Evolutionary conservation across 2,888 invertebrate genomes (phyloP), one percentile per base, ranked within the genome.

Genomic region (Drosophila macrospina): DNA sequence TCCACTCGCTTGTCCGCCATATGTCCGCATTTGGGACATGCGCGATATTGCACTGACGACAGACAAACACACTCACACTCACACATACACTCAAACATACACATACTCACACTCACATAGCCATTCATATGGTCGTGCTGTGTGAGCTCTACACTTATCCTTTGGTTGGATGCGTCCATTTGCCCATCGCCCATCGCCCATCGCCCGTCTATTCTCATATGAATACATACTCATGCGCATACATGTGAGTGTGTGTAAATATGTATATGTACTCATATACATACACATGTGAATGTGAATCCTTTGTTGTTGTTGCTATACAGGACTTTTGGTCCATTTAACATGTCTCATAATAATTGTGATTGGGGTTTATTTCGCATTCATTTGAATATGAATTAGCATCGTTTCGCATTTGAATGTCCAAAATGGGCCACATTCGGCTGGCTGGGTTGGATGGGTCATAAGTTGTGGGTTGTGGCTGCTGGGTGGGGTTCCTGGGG

Each of bases 261-360:
- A 24, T 63, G n/a, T 65, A 10, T 52, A n/a, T n/a, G n/a, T n/a
- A n/a, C n/a, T n/a, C n/a, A 24, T 63, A 13, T 65, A 10, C 48
- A n/a, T n/a, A 8, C 34, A n/a, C 28, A 24, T 24, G 11, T 48
- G 16, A 34, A 24, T 44, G 13, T 56, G 59, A 50, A 45, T 30
- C 16, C 30, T 52, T 65, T 54, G 60, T 57, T 67, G 56, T 57
- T 57, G 56, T 56, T 44, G 73, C 63, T 71, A 66, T 68, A 70
- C 71, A 88, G 88, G 88, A 90, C 90, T 90, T 89, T 88, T 90
- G 86, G 88, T 88, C 90, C 88, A 89, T 89, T 89, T 89, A 89
- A 89, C 88, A 89, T 89, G 90, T 90, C 89, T 89, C 89, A 85
- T 90, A 90, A 89, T 88, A 89, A 90, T 89, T 89, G 88, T 81